phyloP scores from a whole-genome alignment of 1,140 invertebrate species.

The Riptortus pedestris region DNA sequence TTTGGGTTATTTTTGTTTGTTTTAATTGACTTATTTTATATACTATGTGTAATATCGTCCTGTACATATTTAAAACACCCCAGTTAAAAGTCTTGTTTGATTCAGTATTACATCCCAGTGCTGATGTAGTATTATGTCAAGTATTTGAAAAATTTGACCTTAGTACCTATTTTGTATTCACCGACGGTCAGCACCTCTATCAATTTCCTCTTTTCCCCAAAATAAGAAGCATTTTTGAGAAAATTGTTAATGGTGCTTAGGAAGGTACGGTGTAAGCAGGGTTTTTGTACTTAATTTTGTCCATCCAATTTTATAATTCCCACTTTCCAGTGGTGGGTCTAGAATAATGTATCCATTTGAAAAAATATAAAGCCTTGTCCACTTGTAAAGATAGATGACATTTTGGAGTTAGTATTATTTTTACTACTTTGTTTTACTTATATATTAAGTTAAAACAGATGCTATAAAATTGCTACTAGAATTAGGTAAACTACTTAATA shows the following conservation, averaged over 20 bases:
- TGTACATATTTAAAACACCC: constrained; percentile 7
- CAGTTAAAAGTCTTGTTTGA: constrained; percentile 2
- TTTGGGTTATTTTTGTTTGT: not conserved
- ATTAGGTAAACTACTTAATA: constrained; percentile 11
- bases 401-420: constrained; percentile 14
- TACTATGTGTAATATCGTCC: constrained; percentile 12
- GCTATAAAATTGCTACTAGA: constrained; percentile 11
- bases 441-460: constrained; percentile 9
- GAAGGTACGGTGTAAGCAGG: constrained; percentile 13
- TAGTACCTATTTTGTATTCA: constrained; percentile 5
- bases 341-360: constrained; percentile 21
- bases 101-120: constrained; percentile 16
- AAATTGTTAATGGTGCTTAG: constrained; percentile 15
- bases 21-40: constrained; percentile 3
- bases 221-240: not conserved
- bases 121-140: constrained; percentile 11
- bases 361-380: constrained; percentile 12
- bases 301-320: constrained; percentile 18
- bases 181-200: constrained; percentile 20
- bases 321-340: constrained; percentile 1
- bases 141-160: not conserved
- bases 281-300: constrained; percentile 22
- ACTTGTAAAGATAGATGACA: constrained; percentile 2
- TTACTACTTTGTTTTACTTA: not conserved
- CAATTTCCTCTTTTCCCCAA: constrained; percentile 5